Evolutionary conservation across 2,797 vertebrate genomes (phyloP), one percentile per base, ranked within the genome.

Genomic region (Falco concolor): DNA sequence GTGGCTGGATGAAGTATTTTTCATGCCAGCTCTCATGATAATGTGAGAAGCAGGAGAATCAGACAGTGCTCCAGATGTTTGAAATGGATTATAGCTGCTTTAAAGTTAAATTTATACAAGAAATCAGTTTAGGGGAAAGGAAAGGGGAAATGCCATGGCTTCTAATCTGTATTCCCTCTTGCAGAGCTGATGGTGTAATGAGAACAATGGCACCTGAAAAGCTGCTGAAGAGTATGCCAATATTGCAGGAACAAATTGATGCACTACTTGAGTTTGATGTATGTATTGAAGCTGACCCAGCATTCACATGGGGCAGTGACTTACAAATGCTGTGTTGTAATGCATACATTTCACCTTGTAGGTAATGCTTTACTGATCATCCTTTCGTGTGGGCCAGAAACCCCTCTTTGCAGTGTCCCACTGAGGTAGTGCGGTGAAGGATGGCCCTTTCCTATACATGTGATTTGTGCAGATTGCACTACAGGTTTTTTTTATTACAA

Each of bases 231-330:
- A 99, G 99, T 89, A 99, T 99, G 99, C 99, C 99, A 73, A 99
- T 98, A 94, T 97, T 99, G 63, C 99, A 99, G 98, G 98, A 98
- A 98, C 99, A 99, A 95, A 99, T 99, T 20, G 99, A 99, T 87
- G 99, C 99, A 27, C 98, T 99, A 96, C 98, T 99, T 97, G 99
- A 99, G 97, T 99, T 99, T 91, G 99, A 99, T 56, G 99, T 99
- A 98, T 95, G 99, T 98, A 96, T 86, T 59, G 82, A 93, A 77
- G 67, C 44, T 76, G 59, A 81, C 21, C 12, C 32, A 63, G 24
- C 57, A 32, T 61, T 86, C 52, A 72, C 12, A 30, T 40, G 56
- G 59, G 53, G 15, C 28, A 87, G 45, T 52, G 38, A 36, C n/a
- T 67, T 87, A 59, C 1, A 75, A 72, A 50, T 65, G 45, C 32